Conservation (phyloP, 2,888 invertebrate genomes). For the Phytoseiulus persimilis region DNA sequence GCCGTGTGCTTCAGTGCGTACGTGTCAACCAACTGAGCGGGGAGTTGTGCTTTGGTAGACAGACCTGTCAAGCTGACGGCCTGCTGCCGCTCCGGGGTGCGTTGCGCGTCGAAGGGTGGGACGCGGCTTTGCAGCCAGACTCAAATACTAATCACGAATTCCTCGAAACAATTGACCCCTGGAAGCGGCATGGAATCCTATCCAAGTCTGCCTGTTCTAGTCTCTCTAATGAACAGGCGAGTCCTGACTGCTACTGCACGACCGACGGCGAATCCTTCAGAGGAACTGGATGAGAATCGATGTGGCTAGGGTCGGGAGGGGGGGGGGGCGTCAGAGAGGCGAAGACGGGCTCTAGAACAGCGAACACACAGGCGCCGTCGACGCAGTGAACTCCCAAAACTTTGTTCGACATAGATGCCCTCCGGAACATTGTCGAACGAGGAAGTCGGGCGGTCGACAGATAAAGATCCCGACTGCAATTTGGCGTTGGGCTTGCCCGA, state of each 20-base stretch:
- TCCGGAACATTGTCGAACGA: background rate
- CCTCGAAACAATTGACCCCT: background rate
- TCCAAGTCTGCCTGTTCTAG: background rate
- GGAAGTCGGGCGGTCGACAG: background rate
- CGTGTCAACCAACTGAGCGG: background rate
- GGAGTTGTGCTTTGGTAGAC: background rate
- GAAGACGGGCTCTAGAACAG: background rate
- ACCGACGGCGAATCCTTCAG: background rate
- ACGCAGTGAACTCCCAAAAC: background rate
- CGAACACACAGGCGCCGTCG: background rate
- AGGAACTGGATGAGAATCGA: background rate
- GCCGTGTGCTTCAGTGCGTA: background rate
- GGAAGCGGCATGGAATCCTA: background rate
- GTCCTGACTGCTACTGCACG: background rate
- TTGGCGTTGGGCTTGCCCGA: background rate
- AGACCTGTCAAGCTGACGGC: background rate
- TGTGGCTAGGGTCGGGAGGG: background rate
- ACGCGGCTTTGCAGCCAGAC: background rate
- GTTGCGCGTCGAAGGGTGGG: no score
- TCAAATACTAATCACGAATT: background rate
- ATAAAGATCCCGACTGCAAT: background rate
- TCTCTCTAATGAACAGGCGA: background rate
- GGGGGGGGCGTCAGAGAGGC: background rate
- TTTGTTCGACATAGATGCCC: background rate
- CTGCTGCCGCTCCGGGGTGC: background rate